phyloP scores from a whole-genome alignment of 2,797 vertebrate species.

The Nyctalus aviator region DNA sequence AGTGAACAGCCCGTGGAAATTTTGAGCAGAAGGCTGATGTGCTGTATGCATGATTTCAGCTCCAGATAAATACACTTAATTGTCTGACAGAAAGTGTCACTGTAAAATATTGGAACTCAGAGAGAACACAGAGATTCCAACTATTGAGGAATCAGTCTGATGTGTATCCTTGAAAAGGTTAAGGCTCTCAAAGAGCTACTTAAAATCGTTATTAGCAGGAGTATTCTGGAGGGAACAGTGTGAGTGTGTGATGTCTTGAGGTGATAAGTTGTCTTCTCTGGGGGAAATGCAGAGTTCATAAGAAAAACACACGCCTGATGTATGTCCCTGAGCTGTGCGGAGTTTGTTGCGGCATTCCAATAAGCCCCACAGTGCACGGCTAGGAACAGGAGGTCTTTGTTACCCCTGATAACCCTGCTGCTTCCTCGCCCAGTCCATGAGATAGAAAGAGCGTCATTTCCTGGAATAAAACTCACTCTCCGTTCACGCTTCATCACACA shows the following conservation, averaged over 20 bases:
- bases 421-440: neutral
- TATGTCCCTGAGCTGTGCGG: neutral
- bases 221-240: slow-evolving; percentile 18
- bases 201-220: slow-evolving; percentile 68
- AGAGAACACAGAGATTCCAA: slow-evolving; percentile 63
- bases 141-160: slow-evolving; percentile 64
- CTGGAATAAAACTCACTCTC: neutral
- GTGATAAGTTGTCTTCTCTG: slow-evolving; percentile 43
- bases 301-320: slow-evolving; percentile 9
- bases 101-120: slow-evolving; percentile 56
- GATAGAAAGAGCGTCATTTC: slow-evolving; percentile 34
- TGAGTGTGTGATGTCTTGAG: slow-evolving; percentile 47
- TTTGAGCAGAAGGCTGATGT: neutral
- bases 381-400: neutral
- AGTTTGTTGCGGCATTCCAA: slow-evolving; percentile 15
- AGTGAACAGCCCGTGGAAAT: neutral
- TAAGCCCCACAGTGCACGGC: neutral
- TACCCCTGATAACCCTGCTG: neutral
- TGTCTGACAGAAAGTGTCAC: slow-evolving; percentile 76
- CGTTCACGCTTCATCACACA: neutral
- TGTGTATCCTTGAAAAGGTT: slow-evolving; percentile 57
- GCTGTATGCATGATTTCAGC: slow-evolving; percentile 52
- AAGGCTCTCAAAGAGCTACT: slow-evolving; percentile 70
- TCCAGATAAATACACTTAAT: slow-evolving; percentile 81
- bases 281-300: neutral